These are phyloP conservation scores for Scaptomyza caliginosa DNA, from an alignment of 2,888 invertebrate species.

Conservation along the genomic window DNA sequence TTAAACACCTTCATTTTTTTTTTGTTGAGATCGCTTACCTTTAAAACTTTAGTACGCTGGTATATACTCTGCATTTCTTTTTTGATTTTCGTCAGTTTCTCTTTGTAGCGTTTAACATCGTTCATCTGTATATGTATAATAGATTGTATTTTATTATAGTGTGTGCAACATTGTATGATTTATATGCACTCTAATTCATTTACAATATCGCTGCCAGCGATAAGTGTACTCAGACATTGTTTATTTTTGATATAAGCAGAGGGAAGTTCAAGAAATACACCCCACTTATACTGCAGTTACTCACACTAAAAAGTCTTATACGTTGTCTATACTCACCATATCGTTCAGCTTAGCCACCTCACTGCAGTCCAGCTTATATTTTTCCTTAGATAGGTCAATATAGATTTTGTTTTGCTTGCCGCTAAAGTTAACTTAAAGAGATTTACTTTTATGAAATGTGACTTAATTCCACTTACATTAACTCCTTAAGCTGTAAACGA, in stretches of 20 bases:
- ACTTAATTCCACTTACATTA: slow-evolving; percentile 66
- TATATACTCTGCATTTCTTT: slow-evolving; percentile 83
- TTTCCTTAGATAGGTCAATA: slow-evolving; percentile 82
- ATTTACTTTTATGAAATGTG: not conserved
- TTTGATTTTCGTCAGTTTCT: slow-evolving; percentile 81
- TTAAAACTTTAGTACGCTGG: slow-evolving; percentile 81
- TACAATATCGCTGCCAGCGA: slow-evolving; percentile 8
- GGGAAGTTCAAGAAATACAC: not conserved
- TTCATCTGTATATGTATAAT: slow-evolving; percentile 71
- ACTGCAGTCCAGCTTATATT: slow-evolving; percentile 80
- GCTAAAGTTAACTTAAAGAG: slow-evolving; percentile 47
- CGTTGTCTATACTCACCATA: slow-evolving; percentile 65
- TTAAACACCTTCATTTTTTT: slow-evolving; percentile 29
- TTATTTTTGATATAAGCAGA: not conserved
- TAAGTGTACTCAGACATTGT: slow-evolving; percentile 20
- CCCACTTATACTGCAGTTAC: not conserved
- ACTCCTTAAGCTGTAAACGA: slow-evolving; percentile 79
- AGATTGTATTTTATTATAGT: not conserved
- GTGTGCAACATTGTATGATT: not conserved
- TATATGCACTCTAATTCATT: not conserved
- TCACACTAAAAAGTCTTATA: not conserved
- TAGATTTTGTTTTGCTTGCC: slow-evolving; percentile 83
- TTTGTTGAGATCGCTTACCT: slow-evolving; percentile 74
- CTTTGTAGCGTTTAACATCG: slow-evolving; percentile 80
- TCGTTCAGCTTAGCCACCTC: slow-evolving; percentile 78